These are phyloP conservation scores for Alca torda DNA, from an alignment of 2,797 vertebrate species.

Conservation along the genomic window DNA sequence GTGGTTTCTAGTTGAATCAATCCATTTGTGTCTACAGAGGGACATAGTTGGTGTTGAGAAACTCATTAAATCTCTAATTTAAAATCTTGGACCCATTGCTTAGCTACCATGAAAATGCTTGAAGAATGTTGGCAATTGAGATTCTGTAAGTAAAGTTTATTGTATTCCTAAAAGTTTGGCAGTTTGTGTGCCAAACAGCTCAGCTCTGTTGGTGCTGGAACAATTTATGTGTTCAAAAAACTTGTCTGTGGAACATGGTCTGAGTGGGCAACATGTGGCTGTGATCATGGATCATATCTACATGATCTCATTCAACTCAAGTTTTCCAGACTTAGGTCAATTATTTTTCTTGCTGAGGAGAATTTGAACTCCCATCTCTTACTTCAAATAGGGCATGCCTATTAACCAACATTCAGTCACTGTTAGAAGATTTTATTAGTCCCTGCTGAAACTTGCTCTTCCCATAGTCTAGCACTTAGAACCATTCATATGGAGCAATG, in stretches of 20 bases:
- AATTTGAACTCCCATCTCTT: neutral
- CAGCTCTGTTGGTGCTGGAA: neutral
- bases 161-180: neutral
- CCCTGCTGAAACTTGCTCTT: neutral
- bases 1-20: neutral
- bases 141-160: neutral
- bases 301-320: neutral
- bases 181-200: neutral
- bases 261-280: neutral
- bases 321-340: slow-evolving; percentile 4
- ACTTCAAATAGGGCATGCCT: neutral
- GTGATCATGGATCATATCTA: neutral
- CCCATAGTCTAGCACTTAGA: neutral
- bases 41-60: neutral
- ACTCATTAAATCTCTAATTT: neutral
- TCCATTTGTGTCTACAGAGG: neutral
- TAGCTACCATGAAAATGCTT: neutral
- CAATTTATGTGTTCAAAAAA: neutral
- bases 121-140: neutral
- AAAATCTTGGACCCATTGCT: neutral
- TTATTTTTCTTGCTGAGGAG: slow-evolving; percentile 27
- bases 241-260: neutral
- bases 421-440: neutral
- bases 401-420: neutral
- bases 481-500: neutral